Conservation (phyloP, 2,888 invertebrate genomes). For the Meghimatium bilineatum region DNA sequence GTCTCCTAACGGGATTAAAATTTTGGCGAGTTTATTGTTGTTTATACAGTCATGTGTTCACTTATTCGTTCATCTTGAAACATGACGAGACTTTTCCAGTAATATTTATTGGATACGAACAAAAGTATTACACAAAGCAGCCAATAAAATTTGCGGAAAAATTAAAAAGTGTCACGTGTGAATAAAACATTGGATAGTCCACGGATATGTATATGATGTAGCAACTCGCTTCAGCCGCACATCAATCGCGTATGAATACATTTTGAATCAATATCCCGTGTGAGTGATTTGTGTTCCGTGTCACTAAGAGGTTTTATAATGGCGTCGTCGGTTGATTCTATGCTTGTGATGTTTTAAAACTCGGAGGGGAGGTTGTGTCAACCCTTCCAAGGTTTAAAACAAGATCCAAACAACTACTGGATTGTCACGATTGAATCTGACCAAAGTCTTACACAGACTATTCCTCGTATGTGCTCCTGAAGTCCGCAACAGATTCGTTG, state of each 20-base stretch:
- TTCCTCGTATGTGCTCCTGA: slow-evolving; percentile 5
- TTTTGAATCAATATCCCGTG: slow-evolving; percentile 12
- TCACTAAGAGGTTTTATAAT: slow-evolving; percentile 45
- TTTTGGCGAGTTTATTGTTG: too few species aligned
- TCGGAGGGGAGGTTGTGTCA: slow-evolving; percentile 40
- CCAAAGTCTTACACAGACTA: slow-evolving; percentile 21
- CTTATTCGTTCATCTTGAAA: too few species aligned
- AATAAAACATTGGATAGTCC: too few species aligned
- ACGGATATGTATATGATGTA: too few species aligned
- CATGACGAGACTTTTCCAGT: too few species aligned
- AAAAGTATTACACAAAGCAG: too few species aligned
- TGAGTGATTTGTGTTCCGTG: slow-evolving; percentile 20
- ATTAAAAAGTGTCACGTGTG: too few species aligned
- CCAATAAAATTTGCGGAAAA: too few species aligned
- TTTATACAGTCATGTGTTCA: too few species aligned
- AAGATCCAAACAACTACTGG: slow-evolving; percentile 43
- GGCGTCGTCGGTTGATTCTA: slow-evolving; percentile 46
- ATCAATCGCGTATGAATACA: slow-evolving; percentile 34
- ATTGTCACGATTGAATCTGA: slow-evolving; percentile 47
- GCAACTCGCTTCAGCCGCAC: not conserved
- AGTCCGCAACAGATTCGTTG: not conserved
- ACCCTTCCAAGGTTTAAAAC: slow-evolving; percentile 50
- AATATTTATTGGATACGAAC: too few species aligned
- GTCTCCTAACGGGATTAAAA: too few species aligned
- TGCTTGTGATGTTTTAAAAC: slow-evolving; percentile 49